Conservation (phyloP, 2,113 vertebrate species). For the Ancistrus triradiatus region DNA sequence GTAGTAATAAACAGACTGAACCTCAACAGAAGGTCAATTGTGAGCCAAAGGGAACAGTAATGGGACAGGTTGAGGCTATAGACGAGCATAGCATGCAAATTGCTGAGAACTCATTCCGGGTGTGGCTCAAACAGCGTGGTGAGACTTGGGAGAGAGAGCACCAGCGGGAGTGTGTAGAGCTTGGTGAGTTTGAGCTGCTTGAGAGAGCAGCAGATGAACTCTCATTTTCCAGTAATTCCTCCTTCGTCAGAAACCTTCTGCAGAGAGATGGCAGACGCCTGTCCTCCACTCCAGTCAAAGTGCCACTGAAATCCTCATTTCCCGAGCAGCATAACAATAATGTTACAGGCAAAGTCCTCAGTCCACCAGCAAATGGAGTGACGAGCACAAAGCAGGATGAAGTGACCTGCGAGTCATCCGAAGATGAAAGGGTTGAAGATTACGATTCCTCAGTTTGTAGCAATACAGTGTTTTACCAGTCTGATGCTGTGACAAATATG, state of each 20-base stretch:
- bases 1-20: not conserved
- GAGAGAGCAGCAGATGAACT: conserved; percentile 91
- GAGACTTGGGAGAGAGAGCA: conserved; percentile 77
- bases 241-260: conserved; percentile 70
- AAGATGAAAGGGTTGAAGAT: conserved; percentile 27
- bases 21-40: conserved; percentile 5
- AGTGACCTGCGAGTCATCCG: not conserved
- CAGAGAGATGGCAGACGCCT: conserved; percentile 59
- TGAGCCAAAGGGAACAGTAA: not conserved
- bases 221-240: conserved; percentile 95
- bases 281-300: conserved; percentile 91
- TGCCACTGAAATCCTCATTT: conserved; percentile 27
- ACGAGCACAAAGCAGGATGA: not conserved
- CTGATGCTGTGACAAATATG: not conserved
- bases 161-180: conserved; percentile 79
- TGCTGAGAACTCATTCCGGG: conserved; percentile 72
- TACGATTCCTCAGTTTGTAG: conserved; percentile 44
- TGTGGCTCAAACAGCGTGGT: conserved; percentile 80
- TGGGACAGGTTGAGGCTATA: not conserved
- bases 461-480: conserved; percentile 48
- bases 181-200: conserved; percentile 93
- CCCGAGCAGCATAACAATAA: not conserved
- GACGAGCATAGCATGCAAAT: not conserved
- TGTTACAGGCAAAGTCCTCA: not conserved
- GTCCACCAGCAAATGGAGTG: not conserved